Evolutionary conservation across 2,113 vertebrate species (phyloP), one percentile per base, ranked within the genome.

Genomic region (Laterallus jamaicensis): DNA sequence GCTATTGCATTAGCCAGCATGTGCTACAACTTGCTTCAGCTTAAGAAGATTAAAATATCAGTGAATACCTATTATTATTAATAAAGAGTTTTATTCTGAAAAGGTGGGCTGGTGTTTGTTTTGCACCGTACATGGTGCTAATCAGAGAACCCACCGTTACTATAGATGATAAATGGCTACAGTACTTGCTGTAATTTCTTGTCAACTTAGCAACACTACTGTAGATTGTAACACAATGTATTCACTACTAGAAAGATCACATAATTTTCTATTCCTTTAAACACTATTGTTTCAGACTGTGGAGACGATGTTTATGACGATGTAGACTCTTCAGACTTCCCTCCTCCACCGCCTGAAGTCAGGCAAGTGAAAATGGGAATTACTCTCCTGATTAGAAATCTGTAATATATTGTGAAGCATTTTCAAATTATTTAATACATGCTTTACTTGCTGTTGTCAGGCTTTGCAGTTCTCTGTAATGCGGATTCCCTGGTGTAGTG

Each of bases 251-350:
- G 17, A 68, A 42, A 47, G 52, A 90, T 70, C 5, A 0, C 35
- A 55, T 92, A 64, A 83, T 49, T 29, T 86, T 81, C 58, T 6
- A 35, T 92, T 87, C 35, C 58, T 88, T 76, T 88, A 18, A 79
- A 94, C 2, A 5, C n/a, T 81, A 2, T 62, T 77, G 6, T 93
- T 96, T 86, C 94, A 98, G 98, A 97, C 26, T 56, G 58, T 39
- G 97, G 90, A 90, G 98, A 98, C 5, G 98, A 98, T 37, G 98
- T 99, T 81, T 99, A 99, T 16, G 99, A 99, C 35, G 99, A 99
- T 0, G 97, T 99, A 25, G 99, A 98, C 67, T 91, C 98, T 26
- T 97, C 98, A 52, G 98, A 95, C 20, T 97, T 98, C 40, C 97
- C 98, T 83, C 40, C 88, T 6, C 97, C 95, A 26, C 97, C 98